A percentile compares a stretch with the other conserved stretches of the same genome.
Evolutionary conservation across 2,113 vertebrate species (phyloP).

Genomic region (Merops nubicus): DNA sequence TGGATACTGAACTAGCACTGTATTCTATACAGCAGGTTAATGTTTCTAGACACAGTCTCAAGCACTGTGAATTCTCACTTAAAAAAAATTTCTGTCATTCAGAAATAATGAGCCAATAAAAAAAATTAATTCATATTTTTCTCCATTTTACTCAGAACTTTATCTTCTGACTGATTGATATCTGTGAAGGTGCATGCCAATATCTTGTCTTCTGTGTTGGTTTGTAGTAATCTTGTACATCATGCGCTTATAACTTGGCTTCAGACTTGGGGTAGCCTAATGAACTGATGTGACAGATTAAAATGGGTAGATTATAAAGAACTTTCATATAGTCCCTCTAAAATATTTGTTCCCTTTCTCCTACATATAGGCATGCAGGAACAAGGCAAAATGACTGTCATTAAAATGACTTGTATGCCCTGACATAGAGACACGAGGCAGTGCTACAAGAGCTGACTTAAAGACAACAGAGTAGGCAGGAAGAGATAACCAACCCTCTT

Average conservation of each 20-base stretch:
- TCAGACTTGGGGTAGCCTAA: accelerated
- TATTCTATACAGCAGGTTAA: neutral
- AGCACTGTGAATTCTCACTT: neutral
- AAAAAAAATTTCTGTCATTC: neutral
- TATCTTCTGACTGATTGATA: neutral
- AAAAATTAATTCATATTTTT: neutral
- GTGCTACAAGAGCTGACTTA: neutral
- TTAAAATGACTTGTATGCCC: neutral
- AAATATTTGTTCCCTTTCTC: neutral
- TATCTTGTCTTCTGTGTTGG: neutral
- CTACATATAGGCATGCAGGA: neutral
- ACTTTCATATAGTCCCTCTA: neutral
- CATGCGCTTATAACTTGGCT: neutral
- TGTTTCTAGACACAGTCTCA: neutral
- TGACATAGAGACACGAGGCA: neutral
- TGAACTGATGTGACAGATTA: neutral
- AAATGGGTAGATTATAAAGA: neutral
- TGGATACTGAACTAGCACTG: neutral
- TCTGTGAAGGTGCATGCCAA: neutral
- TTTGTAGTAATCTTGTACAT: neutral
- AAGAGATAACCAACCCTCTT: neutral
- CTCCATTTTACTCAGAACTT: neutral
- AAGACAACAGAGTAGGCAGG: neutral
- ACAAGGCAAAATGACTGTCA: neutral
- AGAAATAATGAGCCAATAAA: neutral